These are phyloP conservation scores for Dascyllus trimaculatus DNA, from an alignment of 2,113 vertebrate genomes.

Conservation along the genomic window DNA sequence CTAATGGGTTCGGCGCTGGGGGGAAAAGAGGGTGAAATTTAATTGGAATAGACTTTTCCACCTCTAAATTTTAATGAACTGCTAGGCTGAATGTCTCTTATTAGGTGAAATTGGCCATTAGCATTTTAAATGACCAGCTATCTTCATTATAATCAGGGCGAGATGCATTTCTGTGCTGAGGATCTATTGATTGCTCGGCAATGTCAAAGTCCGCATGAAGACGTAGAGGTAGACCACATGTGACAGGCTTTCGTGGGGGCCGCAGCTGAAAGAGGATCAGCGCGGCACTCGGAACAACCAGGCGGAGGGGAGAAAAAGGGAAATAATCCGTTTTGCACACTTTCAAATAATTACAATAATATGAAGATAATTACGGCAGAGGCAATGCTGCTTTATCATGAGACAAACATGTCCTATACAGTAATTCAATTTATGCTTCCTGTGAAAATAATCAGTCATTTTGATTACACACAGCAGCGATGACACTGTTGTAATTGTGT, in stretches of 20 bases:
- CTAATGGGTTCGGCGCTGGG: conserved; percentile 69
- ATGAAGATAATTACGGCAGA: conserved; percentile 83
- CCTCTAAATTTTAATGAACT: conserved; percentile 85
- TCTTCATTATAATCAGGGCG: conserved; percentile 82
- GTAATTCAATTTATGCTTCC: conserved; percentile 82
- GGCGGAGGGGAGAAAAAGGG: conserved; percentile 29
- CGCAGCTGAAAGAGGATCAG: conserved; percentile 55
- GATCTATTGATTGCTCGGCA: conserved; percentile 78
- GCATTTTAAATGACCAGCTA: conserved; percentile 84
- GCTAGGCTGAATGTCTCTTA: conserved; percentile 79
- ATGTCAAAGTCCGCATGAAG: conserved; percentile 80
- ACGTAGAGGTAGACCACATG: conserved; percentile 55
- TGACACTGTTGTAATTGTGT: conserved; percentile 73
- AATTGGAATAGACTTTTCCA: conserved; percentile 84
- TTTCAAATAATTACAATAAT: conserved; percentile 85
- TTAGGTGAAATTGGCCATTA: conserved; percentile 83
- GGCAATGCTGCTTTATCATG: conserved; percentile 76
- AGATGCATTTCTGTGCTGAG: conserved; percentile 71
- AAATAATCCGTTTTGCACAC: conserved; percentile 80
- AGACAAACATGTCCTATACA: conserved; percentile 72
- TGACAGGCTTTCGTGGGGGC: conserved; percentile 54
- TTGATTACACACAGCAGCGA: conserved; percentile 74
- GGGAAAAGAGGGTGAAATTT: conserved; percentile 64
- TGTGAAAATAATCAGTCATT: conserved; percentile 82
- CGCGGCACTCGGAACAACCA: conserved; percentile 21